A percentile compares a stretch with the other conserved stretches of the same genome.
Evolutionary conservation across 2,797 vertebrate genomes (phyloP).

Genomic region (Phaenicophaeus curvirostris): DNA sequence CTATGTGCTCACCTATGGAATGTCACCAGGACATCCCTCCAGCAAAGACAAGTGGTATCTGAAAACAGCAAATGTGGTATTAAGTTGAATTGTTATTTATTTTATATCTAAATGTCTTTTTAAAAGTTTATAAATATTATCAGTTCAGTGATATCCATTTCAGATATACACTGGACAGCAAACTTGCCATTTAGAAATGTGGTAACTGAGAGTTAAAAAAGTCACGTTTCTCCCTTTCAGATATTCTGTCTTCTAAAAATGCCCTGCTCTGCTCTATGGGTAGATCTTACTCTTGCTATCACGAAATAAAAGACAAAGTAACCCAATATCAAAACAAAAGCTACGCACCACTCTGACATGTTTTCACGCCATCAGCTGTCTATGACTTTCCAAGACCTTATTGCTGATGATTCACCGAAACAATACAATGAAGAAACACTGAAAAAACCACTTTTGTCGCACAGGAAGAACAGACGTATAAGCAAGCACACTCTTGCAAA

Average conservation of each 20-base stretch:
- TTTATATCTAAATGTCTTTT: neutral
- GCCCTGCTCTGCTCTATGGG: neutral
- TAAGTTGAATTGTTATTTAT: neutral
- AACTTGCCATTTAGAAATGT: neutral
- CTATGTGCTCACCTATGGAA: neutral
- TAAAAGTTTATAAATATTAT: neutral
- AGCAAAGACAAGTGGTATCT: neutral
- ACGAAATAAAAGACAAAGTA: neutral
- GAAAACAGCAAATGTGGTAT: neutral
- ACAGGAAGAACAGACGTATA: neutral
- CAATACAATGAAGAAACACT: neutral
- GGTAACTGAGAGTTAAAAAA: neutral
- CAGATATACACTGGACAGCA: neutral
- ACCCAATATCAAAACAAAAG: neutral
- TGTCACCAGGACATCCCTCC: neutral
- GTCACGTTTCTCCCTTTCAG: neutral
- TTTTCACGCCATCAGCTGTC: neutral
- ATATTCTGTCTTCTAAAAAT: neutral
- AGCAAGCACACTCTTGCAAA: neutral
- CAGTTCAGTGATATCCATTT: neutral
- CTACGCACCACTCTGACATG: neutral
- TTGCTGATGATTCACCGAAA: neutral
- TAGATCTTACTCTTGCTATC: neutral
- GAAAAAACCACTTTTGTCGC: neutral
- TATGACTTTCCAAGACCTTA: neutral